A percentile compares a stretch with the other conserved stretches of the same genome.
Evolutionary conservation across 2,888 invertebrate species (phyloP).

Genomic region (Dryomyza anilis): DNA sequence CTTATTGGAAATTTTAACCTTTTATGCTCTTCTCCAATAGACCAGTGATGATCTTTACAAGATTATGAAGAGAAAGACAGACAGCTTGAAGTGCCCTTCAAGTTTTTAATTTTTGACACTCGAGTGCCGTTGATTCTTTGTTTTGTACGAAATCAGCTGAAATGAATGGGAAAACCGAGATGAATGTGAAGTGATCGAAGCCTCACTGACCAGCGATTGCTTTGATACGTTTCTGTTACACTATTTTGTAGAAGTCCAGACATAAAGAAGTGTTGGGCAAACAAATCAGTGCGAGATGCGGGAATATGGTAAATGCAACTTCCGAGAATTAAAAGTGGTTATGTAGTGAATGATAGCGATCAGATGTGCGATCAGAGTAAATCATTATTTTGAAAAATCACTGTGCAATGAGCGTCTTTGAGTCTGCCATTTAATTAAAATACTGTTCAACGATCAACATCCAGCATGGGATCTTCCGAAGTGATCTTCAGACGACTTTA

Average conservation of each 20-base stretch:
- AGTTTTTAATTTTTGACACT: constrained; percentile 43
- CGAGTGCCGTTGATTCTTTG: constrained; percentile 45
- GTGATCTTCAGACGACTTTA: background rate
- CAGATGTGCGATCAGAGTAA: too few species aligned
- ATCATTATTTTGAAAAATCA: too few species aligned
- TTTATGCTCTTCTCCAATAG: background rate
- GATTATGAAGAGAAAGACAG: background rate
- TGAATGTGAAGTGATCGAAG: background rate
- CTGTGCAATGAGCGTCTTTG: too few species aligned
- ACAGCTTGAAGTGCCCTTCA: background rate
- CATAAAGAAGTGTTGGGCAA: constrained; percentile 48
- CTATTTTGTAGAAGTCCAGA: constrained; percentile 35
- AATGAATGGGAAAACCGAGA: constrained; percentile 43
- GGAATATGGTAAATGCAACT: constrained; percentile 43
- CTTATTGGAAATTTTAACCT: constrained; percentile 45
- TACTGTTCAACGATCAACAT: background rate
- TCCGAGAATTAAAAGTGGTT: constrained; percentile 30
- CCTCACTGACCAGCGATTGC: background rate
- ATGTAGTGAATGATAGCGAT: too few species aligned
- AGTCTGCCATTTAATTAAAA: too few species aligned
- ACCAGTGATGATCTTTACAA: too few species aligned
- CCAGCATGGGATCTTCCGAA: background rate
- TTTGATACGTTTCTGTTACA: background rate
- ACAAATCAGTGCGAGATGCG: constrained; percentile 23
- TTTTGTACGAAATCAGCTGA: constrained; percentile 43